A percentile compares a stretch with the other conserved stretches of the same genome.
Evolutionary conservation across 1,140 invertebrate genomes (phyloP).

Genomic region (Drosophila rufa): DNA sequence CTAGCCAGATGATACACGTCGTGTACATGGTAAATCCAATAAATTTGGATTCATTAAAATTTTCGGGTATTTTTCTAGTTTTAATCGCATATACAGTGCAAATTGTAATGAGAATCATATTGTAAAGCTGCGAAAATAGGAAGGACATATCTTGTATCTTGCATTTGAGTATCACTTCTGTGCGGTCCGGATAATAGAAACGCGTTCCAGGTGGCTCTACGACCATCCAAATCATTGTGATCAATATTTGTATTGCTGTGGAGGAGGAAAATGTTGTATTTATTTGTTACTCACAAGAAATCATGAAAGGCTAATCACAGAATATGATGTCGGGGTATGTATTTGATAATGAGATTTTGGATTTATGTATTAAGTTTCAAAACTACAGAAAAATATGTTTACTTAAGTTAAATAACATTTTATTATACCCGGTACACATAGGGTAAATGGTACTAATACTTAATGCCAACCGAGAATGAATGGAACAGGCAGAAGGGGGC

Average conservation of each 20-base stretch:
- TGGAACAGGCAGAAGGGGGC: too few species aligned
- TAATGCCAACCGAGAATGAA: too few species aligned
- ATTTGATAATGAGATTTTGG: too few species aligned
- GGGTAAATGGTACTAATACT: too few species aligned
- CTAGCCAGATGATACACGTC: conserved; percentile 94
- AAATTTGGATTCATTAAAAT: conserved; percentile 95
- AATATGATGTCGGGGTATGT: too few species aligned
- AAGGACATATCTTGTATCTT: conserved; percentile 90
- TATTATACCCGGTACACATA: too few species aligned
- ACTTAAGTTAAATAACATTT: too few species aligned
- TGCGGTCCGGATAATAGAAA: conserved; percentile 87
- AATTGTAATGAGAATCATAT: conserved; percentile 91
- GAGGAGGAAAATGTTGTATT: not conserved
- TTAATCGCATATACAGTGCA: conserved; percentile 95
- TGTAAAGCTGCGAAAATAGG: conserved; percentile 91
- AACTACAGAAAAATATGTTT: too few species aligned
- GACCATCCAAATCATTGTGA: conserved; percentile 89
- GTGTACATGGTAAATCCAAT: conserved; percentile 95
- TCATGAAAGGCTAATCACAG: too few species aligned
- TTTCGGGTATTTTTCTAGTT: conserved; percentile 94
- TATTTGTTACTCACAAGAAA: too few species aligned
- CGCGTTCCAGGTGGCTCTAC: conserved; percentile 89
- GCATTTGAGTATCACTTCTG: conserved; percentile 89
- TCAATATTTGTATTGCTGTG: conserved; percentile 88
- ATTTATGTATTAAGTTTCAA: too few species aligned